Evolutionary conservation across 1,140 invertebrate species (phyloP).

Genomic region (Bradynema listronoti): DNA sequence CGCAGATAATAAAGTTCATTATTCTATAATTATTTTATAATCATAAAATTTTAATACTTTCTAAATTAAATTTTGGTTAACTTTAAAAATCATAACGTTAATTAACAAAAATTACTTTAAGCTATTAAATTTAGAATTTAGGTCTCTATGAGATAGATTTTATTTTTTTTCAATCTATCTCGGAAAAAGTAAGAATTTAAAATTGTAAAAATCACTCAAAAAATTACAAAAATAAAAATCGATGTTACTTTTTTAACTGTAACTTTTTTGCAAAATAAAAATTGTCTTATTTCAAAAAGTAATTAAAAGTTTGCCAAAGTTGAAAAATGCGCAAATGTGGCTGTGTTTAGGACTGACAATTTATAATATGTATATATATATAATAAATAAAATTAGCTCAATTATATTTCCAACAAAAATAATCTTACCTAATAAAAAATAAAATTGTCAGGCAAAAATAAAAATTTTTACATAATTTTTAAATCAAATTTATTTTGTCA

Average conservation of each 20-base stretch:
- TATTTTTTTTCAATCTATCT: background rate
- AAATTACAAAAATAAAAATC: no score
- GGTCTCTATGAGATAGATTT: background rate
- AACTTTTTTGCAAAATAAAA: background rate
- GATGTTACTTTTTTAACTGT: no score
- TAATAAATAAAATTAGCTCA: no score
- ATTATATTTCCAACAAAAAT: no score
- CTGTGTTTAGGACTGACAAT: background rate
- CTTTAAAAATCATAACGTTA: background rate
- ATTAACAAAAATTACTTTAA: background rate
- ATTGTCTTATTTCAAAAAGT: background rate
- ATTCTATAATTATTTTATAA: background rate
- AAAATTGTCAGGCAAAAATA: no score
- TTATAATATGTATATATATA: background rate
- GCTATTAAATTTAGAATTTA: no score
- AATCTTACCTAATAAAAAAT: no score
- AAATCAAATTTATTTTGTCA: no score
- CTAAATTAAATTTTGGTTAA: no score
- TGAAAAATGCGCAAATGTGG: no score
- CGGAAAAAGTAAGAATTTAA: background rate
- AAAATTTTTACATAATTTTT: no score
- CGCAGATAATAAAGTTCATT: background rate
- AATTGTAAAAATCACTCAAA: background rate
- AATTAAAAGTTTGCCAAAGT: no score
- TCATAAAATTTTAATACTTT: background rate